Conservation (phyloP, 1,140 invertebrate genomes). For the Danaus melanippus region DNA sequence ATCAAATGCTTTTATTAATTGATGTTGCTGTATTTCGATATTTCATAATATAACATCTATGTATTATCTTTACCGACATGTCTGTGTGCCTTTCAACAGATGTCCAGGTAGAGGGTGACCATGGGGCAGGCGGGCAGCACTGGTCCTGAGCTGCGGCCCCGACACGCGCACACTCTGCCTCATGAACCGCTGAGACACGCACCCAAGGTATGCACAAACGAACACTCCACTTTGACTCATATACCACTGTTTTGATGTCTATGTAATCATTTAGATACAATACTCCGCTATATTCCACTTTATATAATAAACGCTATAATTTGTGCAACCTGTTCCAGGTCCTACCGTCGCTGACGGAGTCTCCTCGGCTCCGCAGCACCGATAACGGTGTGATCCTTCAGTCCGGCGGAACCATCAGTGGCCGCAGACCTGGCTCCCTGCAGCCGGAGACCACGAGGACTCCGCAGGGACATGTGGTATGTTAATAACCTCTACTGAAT, state of each 20-base stretch:
- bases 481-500: background rate
- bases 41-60: too few species aligned
- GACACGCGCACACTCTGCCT: slow-evolving; percentile 48
- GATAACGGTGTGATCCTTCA: slow-evolving; percentile 86
- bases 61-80: too few species aligned
- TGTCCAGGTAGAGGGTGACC: slow-evolving; percentile 10
- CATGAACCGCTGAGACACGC: slow-evolving; percentile 53
- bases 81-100: too few species aligned
- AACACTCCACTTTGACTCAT: background rate
- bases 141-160: slow-evolving; percentile 34
- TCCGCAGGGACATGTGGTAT: slow-evolving; percentile 49
- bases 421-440: slow-evolving; percentile 70
- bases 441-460: slow-evolving; percentile 29
- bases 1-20: too few species aligned
- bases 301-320: too few species aligned
- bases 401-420: slow-evolving; percentile 83
- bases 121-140: slow-evolving; percentile 65
- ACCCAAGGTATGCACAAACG: slow-evolving; percentile 44
- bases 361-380: slow-evolving; percentile 78
- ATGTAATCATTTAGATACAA: too few species aligned
- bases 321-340: slow-evolving; percentile 71
- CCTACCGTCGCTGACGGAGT: slow-evolving; percentile 75
- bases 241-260: too few species aligned
- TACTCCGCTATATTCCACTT: too few species aligned
- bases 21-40: too few species aligned